Percentiles rank a stretch among this genome's conserved stretches.
Evolutionary conservation across 37 sponge, comb jelly and placozoan genomes (phyloP).

Genomic region (Geodia barretti): DNA sequence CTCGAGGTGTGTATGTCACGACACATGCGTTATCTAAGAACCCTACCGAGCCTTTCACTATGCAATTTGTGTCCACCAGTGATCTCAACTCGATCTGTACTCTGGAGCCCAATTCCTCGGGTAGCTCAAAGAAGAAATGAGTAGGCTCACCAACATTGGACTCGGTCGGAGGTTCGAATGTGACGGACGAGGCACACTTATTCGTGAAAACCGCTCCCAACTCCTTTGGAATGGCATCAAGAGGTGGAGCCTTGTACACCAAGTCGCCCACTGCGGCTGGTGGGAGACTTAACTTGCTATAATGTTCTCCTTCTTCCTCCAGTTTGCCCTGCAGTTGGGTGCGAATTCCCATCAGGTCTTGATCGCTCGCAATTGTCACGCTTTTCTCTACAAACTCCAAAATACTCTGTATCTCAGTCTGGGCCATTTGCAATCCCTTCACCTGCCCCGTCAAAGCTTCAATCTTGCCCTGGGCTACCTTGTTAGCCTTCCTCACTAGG

Average conservation of each 20-base stretch:
- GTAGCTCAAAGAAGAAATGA: neutral
- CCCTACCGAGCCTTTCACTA: neutral
- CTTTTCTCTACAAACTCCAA: constrained; percentile 15
- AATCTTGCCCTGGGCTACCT: neutral
- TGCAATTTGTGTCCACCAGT: neutral
- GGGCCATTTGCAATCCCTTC: neutral
- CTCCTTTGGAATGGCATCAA: neutral
- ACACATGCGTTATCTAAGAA: neutral
- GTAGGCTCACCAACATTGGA: constrained; percentile 3
- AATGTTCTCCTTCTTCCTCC: neutral
- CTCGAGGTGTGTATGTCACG: constrained; percentile 14
- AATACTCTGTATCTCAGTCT: constrained; percentile 19
- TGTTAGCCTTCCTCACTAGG: neutral
- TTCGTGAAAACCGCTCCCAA: neutral
- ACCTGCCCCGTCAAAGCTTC: constrained; percentile 6
- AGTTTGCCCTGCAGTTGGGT: neutral
- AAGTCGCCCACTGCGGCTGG: constrained; percentile 22
- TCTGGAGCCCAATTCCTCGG: neutral
- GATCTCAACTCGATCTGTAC: constrained; percentile 9
- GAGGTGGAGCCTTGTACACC: neutral
- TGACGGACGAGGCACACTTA: neutral
- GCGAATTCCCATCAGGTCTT: constrained; percentile 10
- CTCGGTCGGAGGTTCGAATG: neutral
- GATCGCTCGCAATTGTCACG: neutral
- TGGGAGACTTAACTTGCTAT: neutral